These are phyloP conservation scores for Danio rerio DNA, from an alignment of 2,113 vertebrate species.

Conservation along the genomic window DNA sequence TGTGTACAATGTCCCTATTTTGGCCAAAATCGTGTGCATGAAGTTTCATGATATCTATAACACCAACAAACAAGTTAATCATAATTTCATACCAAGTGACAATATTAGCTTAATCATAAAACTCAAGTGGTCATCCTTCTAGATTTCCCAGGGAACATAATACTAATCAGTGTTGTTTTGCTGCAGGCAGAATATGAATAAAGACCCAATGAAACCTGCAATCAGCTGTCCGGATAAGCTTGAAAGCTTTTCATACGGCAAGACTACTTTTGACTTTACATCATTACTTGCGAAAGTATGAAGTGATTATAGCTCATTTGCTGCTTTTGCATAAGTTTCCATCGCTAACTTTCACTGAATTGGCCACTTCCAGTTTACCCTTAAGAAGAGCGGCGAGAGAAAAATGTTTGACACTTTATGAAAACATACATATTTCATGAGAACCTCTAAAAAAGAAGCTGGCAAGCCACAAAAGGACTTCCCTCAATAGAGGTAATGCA, in stretches of 20 bases:
- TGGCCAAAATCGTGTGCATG: background rate
- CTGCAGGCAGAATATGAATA: background rate
- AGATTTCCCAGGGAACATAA: background rate
- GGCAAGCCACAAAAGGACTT: slow-evolving; percentile 58
- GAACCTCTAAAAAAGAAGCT: slow-evolving; percentile 55
- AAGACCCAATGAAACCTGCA: slow-evolving; percentile 21
- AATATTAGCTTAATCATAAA: background rate
- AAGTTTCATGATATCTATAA: background rate
- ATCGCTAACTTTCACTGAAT: slow-evolving; percentile 22
- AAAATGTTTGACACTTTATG: slow-evolving; percentile 53
- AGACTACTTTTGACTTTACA: slow-evolving; percentile 40
- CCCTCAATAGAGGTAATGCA: slow-evolving; percentile 79
- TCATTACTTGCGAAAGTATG: slow-evolving; percentile 32
- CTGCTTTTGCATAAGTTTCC: slow-evolving; percentile 41
- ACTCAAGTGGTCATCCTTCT: background rate
- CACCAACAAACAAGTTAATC: background rate
- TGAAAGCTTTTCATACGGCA: background rate
- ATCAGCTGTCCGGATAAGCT: slow-evolving; percentile 40
- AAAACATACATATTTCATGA: slow-evolving; percentile 65
- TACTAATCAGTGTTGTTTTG: slow-evolving; percentile 25
- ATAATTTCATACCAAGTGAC: background rate
- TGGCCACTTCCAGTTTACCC: slow-evolving; percentile 42
- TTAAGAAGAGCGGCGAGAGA: slow-evolving; percentile 27
- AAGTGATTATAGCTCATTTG: slow-evolving; percentile 43
- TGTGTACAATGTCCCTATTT: no score